Evolutionary conservation across 1,140 invertebrate species (phyloP), one percentile per base, ranked within the genome.

Genomic region (Neodiprion pinetum): DNA sequence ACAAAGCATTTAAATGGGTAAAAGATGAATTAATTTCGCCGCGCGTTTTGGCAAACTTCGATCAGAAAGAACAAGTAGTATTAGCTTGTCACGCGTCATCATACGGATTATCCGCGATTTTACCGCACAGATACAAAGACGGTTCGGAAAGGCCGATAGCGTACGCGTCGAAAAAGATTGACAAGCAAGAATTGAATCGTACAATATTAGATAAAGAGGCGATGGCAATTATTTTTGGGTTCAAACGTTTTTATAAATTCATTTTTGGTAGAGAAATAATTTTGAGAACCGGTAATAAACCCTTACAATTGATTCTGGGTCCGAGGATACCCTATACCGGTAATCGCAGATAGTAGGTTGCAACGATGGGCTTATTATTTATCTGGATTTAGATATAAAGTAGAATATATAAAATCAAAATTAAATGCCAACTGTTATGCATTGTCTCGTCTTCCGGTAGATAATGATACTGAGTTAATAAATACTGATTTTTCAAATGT

Each of bases 11-110:
- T 65, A 50, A 76, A 1, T 23, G 68, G 17, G 21, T 81, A 4
- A 82, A 81, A 72, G 9, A 70, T 8, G 67, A 70, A 65, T 74
- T 88, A 17, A 21, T 72, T 17, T 81, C 79, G 11, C 67, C 74
- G 8, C 50, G 74, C 12, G 49, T 82, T 10, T 74, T 86, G 21
- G 80, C 81, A 10, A 82, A 88, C 72, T 88, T 77, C 75, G 80
- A 88, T 72, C 78, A 83, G 12, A 53, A 75, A 10, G 70, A 75
- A 23, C 69, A 77, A 14, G 70, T 89, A 8, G 70, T 82, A 10
- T 48, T 89, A 23, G 78, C 80, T 9, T 82, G 80, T 61, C 87
- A 89, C 78, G 86, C 87, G 5, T 82, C 80, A 4, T 48, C 78
- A 0, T 79, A 80, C 75, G 87, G 85, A 17, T 73, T 88, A 7